phyloP scores from a whole-genome alignment of 2,888 invertebrate species.

The Hetaerina titia region DNA sequence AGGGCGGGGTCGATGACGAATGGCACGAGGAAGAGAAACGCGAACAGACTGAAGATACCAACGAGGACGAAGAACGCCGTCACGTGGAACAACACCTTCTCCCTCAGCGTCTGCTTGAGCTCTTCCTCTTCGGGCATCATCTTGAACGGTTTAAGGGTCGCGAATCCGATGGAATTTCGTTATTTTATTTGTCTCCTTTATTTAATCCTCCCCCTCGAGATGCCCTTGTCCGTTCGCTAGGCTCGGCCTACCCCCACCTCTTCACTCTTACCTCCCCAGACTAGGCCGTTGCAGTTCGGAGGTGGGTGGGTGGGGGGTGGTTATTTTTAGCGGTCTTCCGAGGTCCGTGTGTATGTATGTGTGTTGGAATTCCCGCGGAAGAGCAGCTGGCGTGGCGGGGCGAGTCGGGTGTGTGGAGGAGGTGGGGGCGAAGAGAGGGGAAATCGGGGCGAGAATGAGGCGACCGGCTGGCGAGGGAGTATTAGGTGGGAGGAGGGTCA shows the following conservation, averaged over 20 bases:
- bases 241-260: too few species aligned
- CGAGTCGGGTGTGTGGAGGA: neutral
- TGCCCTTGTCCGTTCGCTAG: too few species aligned
- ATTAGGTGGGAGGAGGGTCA: neutral
- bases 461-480: too few species aligned
- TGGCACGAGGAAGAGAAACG: conserved; percentile 95
- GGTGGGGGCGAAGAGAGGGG: neutral
- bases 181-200: neutral
- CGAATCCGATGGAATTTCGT: neutral
- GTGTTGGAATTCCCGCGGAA: neutral
- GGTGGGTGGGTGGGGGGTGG: neutral
- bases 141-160: neutral
- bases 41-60: conserved; percentile 94
- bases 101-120: conserved; percentile 86
- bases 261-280: neutral
- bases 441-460: neutral
- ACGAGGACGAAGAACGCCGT: conserved; percentile 95
- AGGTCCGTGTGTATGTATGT: neutral
- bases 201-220: too few species aligned
- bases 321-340: conserved; percentile 28
- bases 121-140: conserved; percentile 83
- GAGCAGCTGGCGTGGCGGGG: neutral
- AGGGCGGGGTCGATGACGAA: conserved; percentile 97
- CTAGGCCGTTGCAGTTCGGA: neutral
- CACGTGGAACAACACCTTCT: conserved; percentile 94